Conservation (phyloP, 64 coral and sea anemone genomes). For the Acropora yongei region DNA sequence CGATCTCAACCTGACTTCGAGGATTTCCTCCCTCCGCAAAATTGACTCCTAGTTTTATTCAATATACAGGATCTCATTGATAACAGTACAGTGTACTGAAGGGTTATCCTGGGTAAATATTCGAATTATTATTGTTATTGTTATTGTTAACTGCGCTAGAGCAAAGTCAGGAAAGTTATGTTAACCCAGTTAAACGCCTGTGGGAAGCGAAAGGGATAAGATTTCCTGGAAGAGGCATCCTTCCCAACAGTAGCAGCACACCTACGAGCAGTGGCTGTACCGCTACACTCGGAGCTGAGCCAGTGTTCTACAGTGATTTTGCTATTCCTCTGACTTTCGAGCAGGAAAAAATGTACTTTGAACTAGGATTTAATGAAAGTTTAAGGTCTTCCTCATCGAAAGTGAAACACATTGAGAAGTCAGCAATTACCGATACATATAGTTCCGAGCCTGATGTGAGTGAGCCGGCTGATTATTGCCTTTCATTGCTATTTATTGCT, state of each 20-base stretch:
- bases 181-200: slow-evolving; percentile 43
- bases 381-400: neutral
- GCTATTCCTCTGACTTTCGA: neutral
- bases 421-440: neutral
- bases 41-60: too few relatives aligned
- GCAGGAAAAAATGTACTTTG: neutral
- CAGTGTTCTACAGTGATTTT: neutral
- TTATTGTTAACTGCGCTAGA: neutral
- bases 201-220: slow-evolving; percentile 49
- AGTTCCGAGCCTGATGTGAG: neutral
- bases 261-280: neutral
- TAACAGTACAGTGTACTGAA: too few relatives aligned
- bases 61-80: too few relatives aligned
- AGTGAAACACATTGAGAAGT: neutral
- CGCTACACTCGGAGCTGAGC: neutral
- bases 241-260: slow-evolving; percentile 30
- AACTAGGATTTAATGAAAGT: slow-evolving; percentile 25
- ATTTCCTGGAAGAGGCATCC: slow-evolving; percentile 34
- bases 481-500: neutral
- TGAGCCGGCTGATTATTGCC: slow-evolving; percentile 16
- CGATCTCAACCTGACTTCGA: too few relatives aligned
- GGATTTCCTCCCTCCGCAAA: too few relatives aligned
- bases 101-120: too few relatives aligned
- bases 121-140: too few relatives aligned
- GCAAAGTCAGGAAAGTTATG: neutral